Conservation (phyloP, 2,113 vertebrate species). For the Psammodynastes pulverulentus region DNA sequence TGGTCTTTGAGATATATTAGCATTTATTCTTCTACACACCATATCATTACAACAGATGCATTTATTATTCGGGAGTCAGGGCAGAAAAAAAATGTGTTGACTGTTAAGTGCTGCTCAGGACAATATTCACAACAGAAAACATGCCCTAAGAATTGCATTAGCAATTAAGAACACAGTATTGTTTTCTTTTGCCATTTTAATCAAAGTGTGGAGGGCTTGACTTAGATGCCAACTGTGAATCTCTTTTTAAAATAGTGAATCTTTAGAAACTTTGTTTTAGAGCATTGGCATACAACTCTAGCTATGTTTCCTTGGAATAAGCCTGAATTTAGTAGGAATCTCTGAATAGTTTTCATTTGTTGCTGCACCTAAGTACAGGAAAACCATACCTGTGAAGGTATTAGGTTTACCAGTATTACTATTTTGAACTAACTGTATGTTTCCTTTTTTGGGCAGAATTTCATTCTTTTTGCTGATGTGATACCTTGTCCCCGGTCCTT, state of each 20-base stretch:
- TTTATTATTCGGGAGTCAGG: neutral
- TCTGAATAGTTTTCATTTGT: neutral
- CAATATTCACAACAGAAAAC: neutral
- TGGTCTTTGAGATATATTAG: neutral
- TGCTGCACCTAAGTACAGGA: neutral
- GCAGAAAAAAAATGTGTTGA: neutral
- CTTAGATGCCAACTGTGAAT: neutral
- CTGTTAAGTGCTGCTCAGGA: neutral
- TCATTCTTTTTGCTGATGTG: neutral
- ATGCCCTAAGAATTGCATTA: neutral
- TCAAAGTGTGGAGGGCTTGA: neutral
- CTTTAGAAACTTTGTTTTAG: neutral
- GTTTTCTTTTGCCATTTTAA: neutral
- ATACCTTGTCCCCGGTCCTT: neutral
- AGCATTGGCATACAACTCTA: neutral
- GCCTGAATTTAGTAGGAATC: neutral
- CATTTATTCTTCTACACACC: neutral
- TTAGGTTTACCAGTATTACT: neutral
- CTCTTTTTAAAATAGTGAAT: neutral
- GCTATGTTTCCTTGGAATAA: neutral
- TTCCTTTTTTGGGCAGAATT: neutral
- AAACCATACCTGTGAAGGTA: neutral
- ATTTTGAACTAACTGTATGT: neutral
- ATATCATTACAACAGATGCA: neutral
- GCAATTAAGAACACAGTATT: neutral